phyloP scores from a whole-genome alignment of 2,888 invertebrate genomes.

The Rotaria magnacalcarata region DNA sequence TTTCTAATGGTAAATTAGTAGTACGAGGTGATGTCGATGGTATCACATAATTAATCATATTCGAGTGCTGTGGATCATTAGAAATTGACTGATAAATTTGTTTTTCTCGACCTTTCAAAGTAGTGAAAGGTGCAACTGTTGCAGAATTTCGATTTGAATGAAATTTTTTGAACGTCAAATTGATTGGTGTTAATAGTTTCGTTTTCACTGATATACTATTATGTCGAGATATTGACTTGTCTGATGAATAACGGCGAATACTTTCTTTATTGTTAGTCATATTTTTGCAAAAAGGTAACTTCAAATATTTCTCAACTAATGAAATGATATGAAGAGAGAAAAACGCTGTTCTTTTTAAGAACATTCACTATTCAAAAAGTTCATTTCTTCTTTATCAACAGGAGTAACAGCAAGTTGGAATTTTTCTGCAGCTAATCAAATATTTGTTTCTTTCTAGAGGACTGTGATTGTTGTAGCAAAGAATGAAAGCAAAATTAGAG shows the following conservation, averaged over 20 bases:
- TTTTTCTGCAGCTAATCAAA: background rate
- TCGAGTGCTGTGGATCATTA: background rate
- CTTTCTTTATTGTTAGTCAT: background rate
- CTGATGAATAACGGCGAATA: background rate
- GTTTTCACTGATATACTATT: too few species aligned
- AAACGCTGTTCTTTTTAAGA: background rate
- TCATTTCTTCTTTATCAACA: background rate
- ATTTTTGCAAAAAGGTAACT: background rate
- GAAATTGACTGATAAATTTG: background rate
- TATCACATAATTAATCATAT: background rate
- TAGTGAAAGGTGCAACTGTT: background rate
- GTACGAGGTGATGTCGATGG: background rate
- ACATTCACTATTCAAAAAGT: background rate
- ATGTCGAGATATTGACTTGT: background rate
- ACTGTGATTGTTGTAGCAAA: background rate
- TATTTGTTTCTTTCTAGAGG: background rate
- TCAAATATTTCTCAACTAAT: background rate
- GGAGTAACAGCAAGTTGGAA: background rate
- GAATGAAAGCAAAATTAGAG: background rate
- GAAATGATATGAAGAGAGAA: background rate
- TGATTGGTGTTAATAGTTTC: too few species aligned
- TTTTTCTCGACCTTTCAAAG: background rate
- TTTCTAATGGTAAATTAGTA: background rate
- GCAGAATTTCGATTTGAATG: background rate
- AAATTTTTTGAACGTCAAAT: too few species aligned